A percentile compares a stretch with the other conserved stretches of the same genome.
Conservation (phyloP, 2,113 vertebrate species). For the Ornithorhynchus anatinus region DNA sequence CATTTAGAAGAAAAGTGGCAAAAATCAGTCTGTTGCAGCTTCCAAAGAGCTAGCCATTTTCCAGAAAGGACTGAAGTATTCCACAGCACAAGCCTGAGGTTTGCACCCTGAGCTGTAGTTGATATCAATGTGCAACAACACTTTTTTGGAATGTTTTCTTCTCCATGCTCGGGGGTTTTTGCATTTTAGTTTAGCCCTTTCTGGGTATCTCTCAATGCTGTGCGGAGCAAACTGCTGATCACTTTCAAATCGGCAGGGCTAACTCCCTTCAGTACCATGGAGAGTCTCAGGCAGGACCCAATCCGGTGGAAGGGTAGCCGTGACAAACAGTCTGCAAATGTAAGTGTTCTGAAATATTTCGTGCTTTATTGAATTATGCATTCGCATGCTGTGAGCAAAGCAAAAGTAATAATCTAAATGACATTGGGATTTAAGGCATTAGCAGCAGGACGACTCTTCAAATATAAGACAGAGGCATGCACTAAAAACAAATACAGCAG, state of each 20-base stretch:
- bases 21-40: background rate
- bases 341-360: constrained; percentile 27
- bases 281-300: constrained; percentile 27
- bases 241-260: constrained; percentile 29
- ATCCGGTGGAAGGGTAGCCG: background rate
- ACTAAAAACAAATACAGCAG: too few relatives aligned
- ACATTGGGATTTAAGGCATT: background rate
- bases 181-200: background rate
- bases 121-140: background rate
- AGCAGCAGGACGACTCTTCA: background rate
- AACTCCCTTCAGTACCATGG: constrained; percentile 60
- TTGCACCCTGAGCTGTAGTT: background rate
- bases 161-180: background rate
- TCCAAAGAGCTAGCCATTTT: background rate
- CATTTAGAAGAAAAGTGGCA: background rate
- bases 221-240: background rate
- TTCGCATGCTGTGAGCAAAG: background rate
- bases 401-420: background rate
- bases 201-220: constrained; percentile 16
- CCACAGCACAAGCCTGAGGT: background rate
- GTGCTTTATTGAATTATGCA: background rate
- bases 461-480: too few relatives aligned
- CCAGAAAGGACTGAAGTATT: constrained; percentile 17
- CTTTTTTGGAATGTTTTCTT: background rate
- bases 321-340: background rate